Conservation (phyloP, 2,888 invertebrate genomes). For the Epinotia brunnichana region DNA sequence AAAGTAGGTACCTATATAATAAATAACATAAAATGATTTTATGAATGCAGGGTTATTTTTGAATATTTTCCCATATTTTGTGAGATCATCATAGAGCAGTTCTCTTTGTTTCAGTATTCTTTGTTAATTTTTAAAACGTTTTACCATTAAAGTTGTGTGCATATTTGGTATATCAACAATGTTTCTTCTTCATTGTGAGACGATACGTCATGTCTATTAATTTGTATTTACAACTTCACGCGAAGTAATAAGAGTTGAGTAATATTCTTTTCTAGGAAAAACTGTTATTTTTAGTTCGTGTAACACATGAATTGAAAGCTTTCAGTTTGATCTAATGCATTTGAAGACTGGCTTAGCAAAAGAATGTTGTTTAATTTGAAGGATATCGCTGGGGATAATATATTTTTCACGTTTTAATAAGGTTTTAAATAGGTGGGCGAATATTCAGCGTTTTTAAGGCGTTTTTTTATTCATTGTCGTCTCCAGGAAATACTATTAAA, state of each 20-base stretch:
- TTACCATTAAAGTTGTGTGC: background rate
- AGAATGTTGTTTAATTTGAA: background rate
- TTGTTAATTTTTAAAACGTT: background rate
- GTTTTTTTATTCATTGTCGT: too few species aligned
- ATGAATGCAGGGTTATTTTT: too few species aligned
- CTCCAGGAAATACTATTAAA: too few species aligned
- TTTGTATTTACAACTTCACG: constrained; percentile 66
- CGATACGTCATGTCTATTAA: constrained; percentile 56
- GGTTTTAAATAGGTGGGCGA: background rate
- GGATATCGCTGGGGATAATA: too few species aligned
- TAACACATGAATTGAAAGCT: constrained; percentile 47
- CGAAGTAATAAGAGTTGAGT: constrained; percentile 65
- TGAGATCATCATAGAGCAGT: too few species aligned
- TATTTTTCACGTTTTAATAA: background rate
- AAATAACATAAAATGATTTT: too few species aligned
- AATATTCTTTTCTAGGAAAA: constrained; percentile 59
- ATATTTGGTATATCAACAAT: constrained; percentile 6
- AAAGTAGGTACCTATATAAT: too few species aligned
- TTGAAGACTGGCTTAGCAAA: background rate
- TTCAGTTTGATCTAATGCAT: background rate
- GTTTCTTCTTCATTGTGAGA: constrained; percentile 8
- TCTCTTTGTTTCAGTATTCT: too few species aligned
- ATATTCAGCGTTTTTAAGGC: too few species aligned
- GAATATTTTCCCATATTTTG: too few species aligned
- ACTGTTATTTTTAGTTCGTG: constrained; percentile 55